Evolutionary conservation across 2,888 invertebrate genomes (phyloP).

Genomic region (Idaea straminata): DNA sequence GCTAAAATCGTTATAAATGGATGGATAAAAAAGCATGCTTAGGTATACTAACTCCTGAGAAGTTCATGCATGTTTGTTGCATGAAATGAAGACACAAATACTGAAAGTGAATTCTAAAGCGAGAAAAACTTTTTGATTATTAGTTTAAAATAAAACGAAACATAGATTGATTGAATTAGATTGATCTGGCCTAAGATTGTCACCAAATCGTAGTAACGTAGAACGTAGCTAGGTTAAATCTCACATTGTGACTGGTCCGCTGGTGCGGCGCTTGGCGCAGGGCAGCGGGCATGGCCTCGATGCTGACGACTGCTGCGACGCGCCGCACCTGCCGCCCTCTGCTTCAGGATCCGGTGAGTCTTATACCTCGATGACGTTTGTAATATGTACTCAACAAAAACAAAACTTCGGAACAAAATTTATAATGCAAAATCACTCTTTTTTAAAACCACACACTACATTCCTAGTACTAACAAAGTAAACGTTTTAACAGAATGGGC

Average conservation of each 20-base stretch:
- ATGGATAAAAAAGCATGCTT: constrained; percentile 1
- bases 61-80: constrained; percentile 64
- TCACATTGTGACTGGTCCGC: constrained; percentile 80
- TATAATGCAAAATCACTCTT: not conserved
- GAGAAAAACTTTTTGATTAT: not conserved
- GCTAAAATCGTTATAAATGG: constrained; percentile 3
- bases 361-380: not conserved
- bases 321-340: constrained; percentile 76
- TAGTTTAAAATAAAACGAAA: not conserved
- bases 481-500: constrained; percentile 67
- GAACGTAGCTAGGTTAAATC: constrained; percentile 75
- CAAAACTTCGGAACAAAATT: constrained; percentile 13
- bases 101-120: constrained; percentile 8
- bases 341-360: constrained; percentile 72
- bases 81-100: constrained; percentile 42
- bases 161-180: not conserved
- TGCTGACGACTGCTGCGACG: constrained; percentile 79
- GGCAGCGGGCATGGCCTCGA: constrained; percentile 75
- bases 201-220: constrained; percentile 42
- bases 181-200: not conserved
- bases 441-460: constrained; percentile 11
- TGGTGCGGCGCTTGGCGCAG: constrained; percentile 80
- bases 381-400: constrained; percentile 18
- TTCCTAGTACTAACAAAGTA: constrained; percentile 40
- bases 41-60: constrained; percentile 17